These are phyloP conservation scores for Lacerta bilineata DNA, from an alignment of 2,797 vertebrate species.

Conservation along the genomic window DNA sequence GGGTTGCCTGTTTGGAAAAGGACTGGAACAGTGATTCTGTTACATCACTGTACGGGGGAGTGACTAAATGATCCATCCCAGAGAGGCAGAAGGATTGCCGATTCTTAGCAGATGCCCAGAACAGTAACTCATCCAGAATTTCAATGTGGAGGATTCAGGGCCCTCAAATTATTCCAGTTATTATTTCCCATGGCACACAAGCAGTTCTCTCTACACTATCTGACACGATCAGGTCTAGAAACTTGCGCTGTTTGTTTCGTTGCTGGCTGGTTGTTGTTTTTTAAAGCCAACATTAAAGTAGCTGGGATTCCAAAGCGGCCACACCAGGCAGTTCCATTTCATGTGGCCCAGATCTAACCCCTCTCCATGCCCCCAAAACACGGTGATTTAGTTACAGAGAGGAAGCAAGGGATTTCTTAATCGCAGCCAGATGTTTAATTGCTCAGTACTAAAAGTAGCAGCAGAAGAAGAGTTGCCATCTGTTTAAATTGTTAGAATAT, in stretches of 20 bases:
- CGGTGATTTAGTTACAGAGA: not conserved
- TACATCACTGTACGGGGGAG: not conserved
- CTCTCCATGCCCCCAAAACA: not conserved
- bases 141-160: not conserved
- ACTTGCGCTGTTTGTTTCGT: not conserved
- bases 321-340: not conserved
- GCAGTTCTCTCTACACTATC: not conserved
- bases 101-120: not conserved
- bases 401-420: conserved; percentile 7
- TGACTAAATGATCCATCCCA: not conserved
- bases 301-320: not conserved
- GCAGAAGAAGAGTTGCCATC: not conserved
- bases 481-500: not conserved
- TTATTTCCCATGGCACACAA: no score
- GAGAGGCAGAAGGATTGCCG: not conserved
- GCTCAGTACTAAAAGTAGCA: not conserved
- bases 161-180: no score
- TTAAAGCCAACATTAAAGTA: not conserved
- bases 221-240: not conserved
- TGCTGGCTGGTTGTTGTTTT: not conserved
- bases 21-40: not conserved
- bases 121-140: not conserved
- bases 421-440: not conserved
- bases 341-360: not conserved
- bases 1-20: not conserved